Percentiles rank a stretch among this genome's conserved stretches.
phyloP scores from a whole-genome alignment of 64 coral and sea anemone genomes.

The Porites lutea region DNA sequence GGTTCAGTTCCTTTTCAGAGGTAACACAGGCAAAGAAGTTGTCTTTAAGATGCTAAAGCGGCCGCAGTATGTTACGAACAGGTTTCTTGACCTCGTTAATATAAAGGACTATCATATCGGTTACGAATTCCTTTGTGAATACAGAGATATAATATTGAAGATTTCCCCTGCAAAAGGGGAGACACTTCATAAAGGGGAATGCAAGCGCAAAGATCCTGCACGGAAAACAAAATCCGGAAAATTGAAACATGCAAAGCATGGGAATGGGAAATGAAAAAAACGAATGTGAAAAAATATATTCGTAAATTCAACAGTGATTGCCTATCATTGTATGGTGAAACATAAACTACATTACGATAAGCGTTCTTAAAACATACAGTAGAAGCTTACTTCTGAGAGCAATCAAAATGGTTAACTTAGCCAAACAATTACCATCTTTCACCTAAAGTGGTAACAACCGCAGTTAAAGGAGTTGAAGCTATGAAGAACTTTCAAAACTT shows the following conservation, averaged over 20 bases:
- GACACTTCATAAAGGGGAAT: neutral
- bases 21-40: constrained; percentile 39
- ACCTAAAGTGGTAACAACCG: neutral
- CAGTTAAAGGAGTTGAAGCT: neutral
- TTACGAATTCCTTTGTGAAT: constrained; percentile 9
- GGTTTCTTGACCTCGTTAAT: neutral
- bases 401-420: neutral
- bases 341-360: neutral
- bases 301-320: neutral
- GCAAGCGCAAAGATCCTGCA: constrained; percentile 17
- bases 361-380: neutral
- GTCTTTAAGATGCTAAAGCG: neutral
- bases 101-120: neutral
- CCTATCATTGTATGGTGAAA: neutral
- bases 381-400: neutral
- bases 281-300: neutral
- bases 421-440: neutral
- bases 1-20: constrained; percentile 42
- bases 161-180: neutral
- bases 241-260: neutral
- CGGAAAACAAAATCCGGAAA: neutral
- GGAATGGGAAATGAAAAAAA: neutral
- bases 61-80: neutral
- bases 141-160: neutral
- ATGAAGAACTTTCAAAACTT: neutral